Percentiles rank a stretch among this genome's conserved stretches.
These are phyloP conservation scores for Calidris pygmaea DNA, from an alignment of 2,113 vertebrate species.

Conservation along the genomic window DNA sequence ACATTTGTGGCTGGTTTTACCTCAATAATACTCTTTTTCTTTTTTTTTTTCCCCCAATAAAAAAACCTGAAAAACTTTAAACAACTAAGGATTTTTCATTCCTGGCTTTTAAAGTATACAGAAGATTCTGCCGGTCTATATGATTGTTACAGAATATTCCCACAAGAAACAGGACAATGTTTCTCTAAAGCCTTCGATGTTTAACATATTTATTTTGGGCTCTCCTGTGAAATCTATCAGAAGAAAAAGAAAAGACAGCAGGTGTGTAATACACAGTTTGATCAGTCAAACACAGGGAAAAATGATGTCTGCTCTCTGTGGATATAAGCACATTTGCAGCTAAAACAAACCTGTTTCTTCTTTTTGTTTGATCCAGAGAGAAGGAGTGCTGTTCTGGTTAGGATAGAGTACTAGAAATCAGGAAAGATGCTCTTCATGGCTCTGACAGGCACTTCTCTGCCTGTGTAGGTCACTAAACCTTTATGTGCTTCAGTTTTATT, in stretches of 20 bases:
- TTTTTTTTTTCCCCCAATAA: neutral
- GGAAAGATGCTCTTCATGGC: neutral
- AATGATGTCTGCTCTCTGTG: neutral
- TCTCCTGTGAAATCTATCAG: constrained; percentile 28
- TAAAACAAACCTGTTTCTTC: constrained; percentile 24
- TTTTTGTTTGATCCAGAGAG: constrained; percentile 10
- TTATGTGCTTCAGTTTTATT: neutral
- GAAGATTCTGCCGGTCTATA: neutral
- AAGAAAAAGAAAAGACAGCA: neutral
- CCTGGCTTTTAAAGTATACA: neutral
- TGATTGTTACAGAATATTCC: constrained; percentile 14
- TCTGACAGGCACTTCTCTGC: neutral
- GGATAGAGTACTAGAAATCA: neutral
- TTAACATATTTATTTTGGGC: constrained; percentile 31
- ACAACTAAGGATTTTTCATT: neutral
- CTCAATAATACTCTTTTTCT: neutral
- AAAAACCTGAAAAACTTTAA: neutral
- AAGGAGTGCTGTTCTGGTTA: neutral
- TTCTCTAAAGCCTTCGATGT: neutral
- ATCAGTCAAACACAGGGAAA: constrained; percentile 4
- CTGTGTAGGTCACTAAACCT: neutral
- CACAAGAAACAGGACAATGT: neutral
- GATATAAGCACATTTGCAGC: neutral
- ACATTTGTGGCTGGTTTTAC: neutral
- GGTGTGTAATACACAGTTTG: neutral